A percentile compares a stretch with the other conserved stretches of the same genome.
Evolutionary conservation across 2,797 vertebrate species (phyloP).

Genomic region (Sibirionetta formosa): DNA sequence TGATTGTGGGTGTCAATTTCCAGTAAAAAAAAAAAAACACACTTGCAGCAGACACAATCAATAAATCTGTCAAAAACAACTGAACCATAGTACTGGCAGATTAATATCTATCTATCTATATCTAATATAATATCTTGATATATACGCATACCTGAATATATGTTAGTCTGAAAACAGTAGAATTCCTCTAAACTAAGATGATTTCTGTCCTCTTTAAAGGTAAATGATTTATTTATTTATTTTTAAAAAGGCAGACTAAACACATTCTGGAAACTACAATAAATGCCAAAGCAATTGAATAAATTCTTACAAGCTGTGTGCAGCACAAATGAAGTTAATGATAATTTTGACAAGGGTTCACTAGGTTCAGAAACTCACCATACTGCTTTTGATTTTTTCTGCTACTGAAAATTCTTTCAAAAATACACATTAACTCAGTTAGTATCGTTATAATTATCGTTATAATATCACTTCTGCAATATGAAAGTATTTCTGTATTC

Average conservation of each 20-base stretch:
- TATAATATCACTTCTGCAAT: background rate
- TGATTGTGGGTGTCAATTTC: conserved; percentile 48
- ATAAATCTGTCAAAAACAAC: conserved; percentile 69
- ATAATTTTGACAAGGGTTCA: conserved; percentile 15
- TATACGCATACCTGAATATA: rapidly evolving
- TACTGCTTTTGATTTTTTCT: background rate
- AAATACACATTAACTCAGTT: background rate
- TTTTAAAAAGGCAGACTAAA: background rate
- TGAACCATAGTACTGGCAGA: conserved; percentile 34
- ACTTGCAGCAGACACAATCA: conserved; percentile 44
- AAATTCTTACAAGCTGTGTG: background rate
- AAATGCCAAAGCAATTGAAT: background rate
- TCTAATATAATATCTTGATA: background rate
- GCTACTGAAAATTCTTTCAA: background rate
- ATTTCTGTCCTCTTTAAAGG: background rate
- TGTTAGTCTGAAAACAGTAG: background rate
- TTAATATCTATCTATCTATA: background rate
- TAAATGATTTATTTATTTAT: background rate
- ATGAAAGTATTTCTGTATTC: background rate
- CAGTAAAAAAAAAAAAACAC: conserved; percentile 12
- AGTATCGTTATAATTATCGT: background rate
- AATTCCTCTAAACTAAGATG: background rate
- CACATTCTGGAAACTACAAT: background rate
- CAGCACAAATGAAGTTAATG: background rate
- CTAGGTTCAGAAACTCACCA: background rate